Evolutionary conservation across 1,140 invertebrate species (phyloP).

Genomic region (Tachypleus tridentatus): DNA sequence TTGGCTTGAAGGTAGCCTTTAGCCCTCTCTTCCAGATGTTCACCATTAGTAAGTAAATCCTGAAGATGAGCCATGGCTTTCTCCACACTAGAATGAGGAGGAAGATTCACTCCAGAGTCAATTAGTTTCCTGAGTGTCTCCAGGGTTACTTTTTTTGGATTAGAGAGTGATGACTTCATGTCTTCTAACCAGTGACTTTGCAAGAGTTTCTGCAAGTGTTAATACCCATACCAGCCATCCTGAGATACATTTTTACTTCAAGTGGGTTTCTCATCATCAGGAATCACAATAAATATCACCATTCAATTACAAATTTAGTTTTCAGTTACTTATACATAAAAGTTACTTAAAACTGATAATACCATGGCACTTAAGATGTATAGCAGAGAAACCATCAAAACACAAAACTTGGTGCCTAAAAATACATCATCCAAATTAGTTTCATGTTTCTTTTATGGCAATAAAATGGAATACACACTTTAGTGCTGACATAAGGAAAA

Average conservation of each 20-base stretch:
- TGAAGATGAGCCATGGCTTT: constrained; percentile 57
- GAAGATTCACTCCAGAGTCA: constrained; percentile 53
- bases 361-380: background rate
- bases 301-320: background rate
- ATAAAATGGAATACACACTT: too few relatives aligned
- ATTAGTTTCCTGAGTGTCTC: constrained; percentile 59
- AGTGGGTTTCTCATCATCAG: background rate
- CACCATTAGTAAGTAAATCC: constrained; percentile 54
- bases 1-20: constrained; percentile 48
- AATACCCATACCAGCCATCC: too few relatives aligned
- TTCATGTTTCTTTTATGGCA: too few relatives aligned
- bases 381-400: background rate
- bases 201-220: constrained; percentile 30
- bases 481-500: too few relatives aligned
- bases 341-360: background rate
- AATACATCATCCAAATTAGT: too few relatives aligned
- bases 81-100: constrained; percentile 59
- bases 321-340: background rate
- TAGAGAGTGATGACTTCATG: constrained; percentile 37
- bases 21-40: constrained; percentile 75
- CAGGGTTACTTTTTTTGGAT: constrained; percentile 44
- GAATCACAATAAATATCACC: background rate
- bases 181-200: constrained; percentile 60
- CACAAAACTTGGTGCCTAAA: too few relatives aligned
- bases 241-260: too few relatives aligned